Evolutionary conservation across 1,140 invertebrate species (phyloP), one percentile per base, ranked within the genome.

Genomic region (Pteromalus puparum): DNA sequence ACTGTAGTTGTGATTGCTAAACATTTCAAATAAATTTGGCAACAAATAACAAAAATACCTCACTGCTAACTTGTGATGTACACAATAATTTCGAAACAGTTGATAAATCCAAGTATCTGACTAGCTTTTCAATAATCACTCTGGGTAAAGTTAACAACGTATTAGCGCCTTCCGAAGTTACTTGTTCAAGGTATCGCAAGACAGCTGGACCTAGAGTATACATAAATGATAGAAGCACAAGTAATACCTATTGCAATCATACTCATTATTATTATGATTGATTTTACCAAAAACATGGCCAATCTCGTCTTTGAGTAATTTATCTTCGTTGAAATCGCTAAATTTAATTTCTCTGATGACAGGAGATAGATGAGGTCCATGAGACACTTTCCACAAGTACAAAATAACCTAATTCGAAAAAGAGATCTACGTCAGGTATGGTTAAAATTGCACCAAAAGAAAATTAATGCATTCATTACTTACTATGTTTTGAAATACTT

Each of bases 371-470:
- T 93, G 91, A 2, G 93, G 92, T 28, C 92, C 92, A 82, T 93
- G 90, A 68, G 92, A 91, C 81, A 94, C 89, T 87, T 90, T 93
- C 93, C 93, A 94, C 24, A 90, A 75, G 68, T 91, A 92, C 15
- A 93, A 79, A 87, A 89, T 91, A 61, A 94, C 86, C 93, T 93
- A 82, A 67, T 68, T 70, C 26, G 28, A 70, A 26, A 74, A 85
- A 6, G 15, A 67, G 18, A 34, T 34, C 18, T n/a, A 7, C 13
- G 34, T 30, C 34, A 30, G 0, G 30, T n/a, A 10, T 30, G 12
- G 21, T 34, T 4, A 34, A 34, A 2, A 12, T 67, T 67, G 7
- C 42, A 1, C 2, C 2, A 53, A 24, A 53, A 0, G 3, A 61
- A 38, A 10, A 28, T 30, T 70, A 28, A 70, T 26, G 18, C 30